Conservation (phyloP, 1,140 invertebrate genomes). For the Platyscapa corneri region DNA sequence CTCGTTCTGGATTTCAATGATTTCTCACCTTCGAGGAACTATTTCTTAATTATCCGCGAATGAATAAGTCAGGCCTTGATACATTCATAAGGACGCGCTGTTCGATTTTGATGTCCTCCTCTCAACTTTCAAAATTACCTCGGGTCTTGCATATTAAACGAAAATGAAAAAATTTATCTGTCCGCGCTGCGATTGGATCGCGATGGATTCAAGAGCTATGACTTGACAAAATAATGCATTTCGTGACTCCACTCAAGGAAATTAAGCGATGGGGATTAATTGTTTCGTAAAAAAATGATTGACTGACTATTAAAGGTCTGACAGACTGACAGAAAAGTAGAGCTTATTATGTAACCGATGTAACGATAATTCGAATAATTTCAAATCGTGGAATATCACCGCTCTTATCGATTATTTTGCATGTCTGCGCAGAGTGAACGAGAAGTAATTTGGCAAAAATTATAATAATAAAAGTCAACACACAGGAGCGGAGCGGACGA, state of each 20-base stretch:
- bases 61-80: background rate
- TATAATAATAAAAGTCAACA: background rate
- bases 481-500: background rate
- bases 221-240: background rate
- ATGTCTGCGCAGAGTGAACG: background rate
- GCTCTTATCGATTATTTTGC: background rate
- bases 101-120: constrained; percentile 8
- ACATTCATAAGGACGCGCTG: background rate
- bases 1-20: constrained; percentile 32
- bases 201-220: background rate
- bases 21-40: constrained; percentile 16
- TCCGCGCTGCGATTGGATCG: background rate
- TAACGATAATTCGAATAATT: background rate
- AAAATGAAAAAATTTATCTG: background rate
- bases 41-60: background rate
- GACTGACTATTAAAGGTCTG: background rate
- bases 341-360: background rate
- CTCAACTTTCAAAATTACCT: background rate
- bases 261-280: background rate
- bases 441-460: background rate
- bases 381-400: background rate
- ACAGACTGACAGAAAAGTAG: background rate
- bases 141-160: background rate
- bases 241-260: background rate
- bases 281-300: background rate